Evolutionary conservation across 2,888 invertebrate species (phyloP).

Genomic region (Tubulanus polymorphus): DNA sequence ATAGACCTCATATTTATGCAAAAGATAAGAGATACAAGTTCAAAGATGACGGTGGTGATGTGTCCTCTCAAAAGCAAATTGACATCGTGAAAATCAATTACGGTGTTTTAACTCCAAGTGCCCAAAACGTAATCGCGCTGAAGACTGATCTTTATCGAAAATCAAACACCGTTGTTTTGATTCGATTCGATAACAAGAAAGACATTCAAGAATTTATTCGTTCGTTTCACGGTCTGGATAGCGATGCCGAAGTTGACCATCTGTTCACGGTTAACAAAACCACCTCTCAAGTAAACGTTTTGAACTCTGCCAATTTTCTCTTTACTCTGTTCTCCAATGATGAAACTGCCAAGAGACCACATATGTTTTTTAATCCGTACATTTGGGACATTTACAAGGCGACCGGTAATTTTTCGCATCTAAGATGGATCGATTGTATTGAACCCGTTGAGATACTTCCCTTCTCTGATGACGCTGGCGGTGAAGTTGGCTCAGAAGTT

Average conservation of each 20-base stretch:
- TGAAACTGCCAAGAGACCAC: neutral
- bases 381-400: neutral
- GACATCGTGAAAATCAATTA: too few relatives aligned
- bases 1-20: too few relatives aligned
- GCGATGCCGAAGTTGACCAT: neutral
- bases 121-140: too few relatives aligned
- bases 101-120: too few relatives aligned
- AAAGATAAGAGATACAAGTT: too few relatives aligned
- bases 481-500: too few relatives aligned
- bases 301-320: neutral
- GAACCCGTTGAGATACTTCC: neutral
- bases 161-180: neutral
- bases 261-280: neutral
- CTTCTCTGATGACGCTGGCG: too few relatives aligned
- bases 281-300: neutral
- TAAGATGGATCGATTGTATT: neutral
- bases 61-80: too few relatives aligned
- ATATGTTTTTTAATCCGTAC: neutral
- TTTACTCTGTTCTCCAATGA: neutral
- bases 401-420: neutral
- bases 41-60: too few relatives aligned
- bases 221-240: neutral
- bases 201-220: neutral
- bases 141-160: neutral
- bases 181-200: neutral